These are phyloP conservation scores for Todiramphus saurophagus DNA, from an alignment of 2,113 vertebrate species.

Conservation along the genomic window DNA sequence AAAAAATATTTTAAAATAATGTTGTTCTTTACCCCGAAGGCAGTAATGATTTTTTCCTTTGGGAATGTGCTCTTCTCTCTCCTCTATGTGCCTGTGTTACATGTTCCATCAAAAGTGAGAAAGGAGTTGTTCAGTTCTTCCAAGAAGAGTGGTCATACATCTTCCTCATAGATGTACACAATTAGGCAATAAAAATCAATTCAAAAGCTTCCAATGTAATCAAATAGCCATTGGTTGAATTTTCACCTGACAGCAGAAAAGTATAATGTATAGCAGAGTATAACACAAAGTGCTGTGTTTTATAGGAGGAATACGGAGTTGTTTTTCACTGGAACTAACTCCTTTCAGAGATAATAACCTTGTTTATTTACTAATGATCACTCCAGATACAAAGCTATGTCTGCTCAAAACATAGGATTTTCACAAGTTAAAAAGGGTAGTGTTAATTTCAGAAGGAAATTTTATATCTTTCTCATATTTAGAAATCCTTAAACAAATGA, in stretches of 20 bases:
- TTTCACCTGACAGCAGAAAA: slow-evolving; percentile 33
- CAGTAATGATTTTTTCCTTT: background rate
- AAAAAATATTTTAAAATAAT: background rate
- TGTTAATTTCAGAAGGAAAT: slow-evolving; percentile 28
- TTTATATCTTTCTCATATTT: background rate
- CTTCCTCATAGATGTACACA: background rate
- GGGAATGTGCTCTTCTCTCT: background rate
- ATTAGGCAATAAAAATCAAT: slow-evolving; percentile 46
- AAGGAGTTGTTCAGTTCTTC: background rate
- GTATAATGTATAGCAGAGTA: slow-evolving; percentile 2
- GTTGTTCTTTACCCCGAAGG: background rate
- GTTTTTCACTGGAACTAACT: slow-evolving; percentile 20
- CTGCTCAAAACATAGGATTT: background rate
- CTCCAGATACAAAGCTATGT: background rate
- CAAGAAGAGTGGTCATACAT: background rate
- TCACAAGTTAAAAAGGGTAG: background rate
- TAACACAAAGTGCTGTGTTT: background rate
- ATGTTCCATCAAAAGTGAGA: background rate
- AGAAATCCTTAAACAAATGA: slow-evolving; percentile 29
- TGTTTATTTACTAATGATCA: slow-evolving; percentile 40
- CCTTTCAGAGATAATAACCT: slow-evolving; percentile 29
- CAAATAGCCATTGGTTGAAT: slow-evolving; percentile 27
- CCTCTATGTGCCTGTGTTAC: background rate
- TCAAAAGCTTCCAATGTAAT: slow-evolving; percentile 51
- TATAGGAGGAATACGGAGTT: background rate